Evolutionary conservation across 2,888 invertebrate genomes (phyloP), one percentile per base, ranked within the genome.

Genomic region (Hoplodrina ambigua): DNA sequence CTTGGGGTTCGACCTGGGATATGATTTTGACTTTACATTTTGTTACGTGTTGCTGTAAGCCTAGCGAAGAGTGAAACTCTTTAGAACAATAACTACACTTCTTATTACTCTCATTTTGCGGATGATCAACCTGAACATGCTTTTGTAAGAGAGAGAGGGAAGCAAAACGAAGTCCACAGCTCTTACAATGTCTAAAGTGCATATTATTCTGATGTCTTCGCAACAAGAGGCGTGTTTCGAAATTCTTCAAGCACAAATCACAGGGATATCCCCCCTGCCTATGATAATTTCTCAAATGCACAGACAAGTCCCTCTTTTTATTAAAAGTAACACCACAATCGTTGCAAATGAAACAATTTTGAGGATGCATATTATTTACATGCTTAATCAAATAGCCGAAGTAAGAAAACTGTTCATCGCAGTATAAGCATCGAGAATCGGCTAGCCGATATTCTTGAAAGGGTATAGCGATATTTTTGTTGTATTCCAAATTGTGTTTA

Each of bases 11-110:
- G 8, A 86, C 85, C n/a, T 82, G 78, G 0, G 88, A 65, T 0
- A 87, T 59, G 0, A 85, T 67, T 79, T 88, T 93, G 0, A 89
- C 86, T 79, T 91, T 91, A 72, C 95, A 95, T 75, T 88, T 93
- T 20, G 86, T 88, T 2, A 89, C 81, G 66, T 95, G 95, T 53
- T 91, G 89, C 57, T 87, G 89, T 7, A 95, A 78, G 2, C 93
- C 93, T 60, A 91, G 87, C 2, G 86, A 72, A 0, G 93, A 89
- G 72, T 92, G 90, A 8, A 90, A 90, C 58, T 89, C 85, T 78
- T 93, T 93, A 0, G 88, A 87, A 60, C 95, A 95, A 72, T 89
- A 90, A n/a, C 81, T 84, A 65, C 95, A 95, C 25, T 90, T 91
- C n/a, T 89, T 81, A 46, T 78, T 86, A 1, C 84, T 88, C 17